Evolutionary conservation across 2,797 vertebrate genomes (phyloP), one percentile per base, ranked within the genome.

Genomic region (Platyrinchus mystaceus): DNA sequence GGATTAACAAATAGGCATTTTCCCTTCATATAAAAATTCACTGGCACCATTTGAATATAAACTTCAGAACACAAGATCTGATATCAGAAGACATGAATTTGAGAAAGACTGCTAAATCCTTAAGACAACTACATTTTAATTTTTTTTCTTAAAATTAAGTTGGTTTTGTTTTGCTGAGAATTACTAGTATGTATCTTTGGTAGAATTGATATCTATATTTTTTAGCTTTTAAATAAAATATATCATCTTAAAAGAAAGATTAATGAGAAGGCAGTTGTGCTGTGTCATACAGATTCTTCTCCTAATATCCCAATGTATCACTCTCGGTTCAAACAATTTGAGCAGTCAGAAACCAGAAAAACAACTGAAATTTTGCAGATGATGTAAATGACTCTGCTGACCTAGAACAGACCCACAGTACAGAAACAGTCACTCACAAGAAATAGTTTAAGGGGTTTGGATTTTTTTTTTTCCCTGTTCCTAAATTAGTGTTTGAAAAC

Each of bases 181-280:
- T 98, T 97, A 98, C 96, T 98, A 97, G 97, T 89, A 97, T 96
- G 96, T 98, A 96, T 98, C 99, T 99, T 99, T 99, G 99, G 99
- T 99, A 98, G 98, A 98, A 98, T 97, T 44, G 82, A 52, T 96
- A 97, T 95, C 89, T 97, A 63, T 97, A 94, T 87, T 84, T 93
- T 96, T 96, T 53, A 97, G 91, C 87, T 97, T 97, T 97, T 96
- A 97, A 97, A 97, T 96, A 95, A 89, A 98, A 95, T 84, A 86
- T 43, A 96, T 96, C 94, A 78, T 66, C 94, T 96, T 93, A 96
- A 88, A 97, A 96, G 32, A 94, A 94, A 92, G 96, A 95, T 90
- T 96, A 76, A 47, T 95, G 97, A 96, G 97, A 98, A 98, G 97
- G 97, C 97, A 97, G 97, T 98, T 98, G 98, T 98, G 98, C 98